These are phyloP conservation scores for Argyresthia albistria DNA, from an alignment of 2,888 invertebrate species.

Conservation along the genomic window DNA sequence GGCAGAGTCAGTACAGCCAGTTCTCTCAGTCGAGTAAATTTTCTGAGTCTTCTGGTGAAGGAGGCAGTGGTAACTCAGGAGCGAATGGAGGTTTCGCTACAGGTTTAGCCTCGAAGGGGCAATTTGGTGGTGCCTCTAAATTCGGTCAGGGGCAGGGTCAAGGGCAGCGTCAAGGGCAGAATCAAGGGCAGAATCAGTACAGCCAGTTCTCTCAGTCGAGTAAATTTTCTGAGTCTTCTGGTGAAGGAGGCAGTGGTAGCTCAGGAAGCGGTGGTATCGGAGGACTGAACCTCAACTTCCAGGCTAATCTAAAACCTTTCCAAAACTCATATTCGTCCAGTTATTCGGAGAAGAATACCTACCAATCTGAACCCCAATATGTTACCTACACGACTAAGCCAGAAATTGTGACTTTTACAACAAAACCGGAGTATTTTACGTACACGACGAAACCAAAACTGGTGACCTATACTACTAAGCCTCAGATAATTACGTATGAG, in stretches of 20 bases:
- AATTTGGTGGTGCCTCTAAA: constrained; percentile 15
- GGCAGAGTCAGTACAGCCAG: constrained; percentile 11
- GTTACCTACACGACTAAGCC: constrained; percentile 45
- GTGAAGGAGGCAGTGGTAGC: background rate
- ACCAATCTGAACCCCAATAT: constrained; percentile 45
- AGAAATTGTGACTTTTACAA: constrained; percentile 39
- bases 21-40: constrained; percentile 20
- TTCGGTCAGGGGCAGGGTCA: constrained; percentile 16
- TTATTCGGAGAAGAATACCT: constrained; percentile 47
- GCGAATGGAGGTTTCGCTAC: constrained; percentile 18
- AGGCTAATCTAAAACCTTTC: constrained; percentile 28
- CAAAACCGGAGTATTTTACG: constrained; percentile 34
- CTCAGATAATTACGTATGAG: constrained; percentile 45
- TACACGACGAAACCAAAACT: constrained; percentile 39
- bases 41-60: constrained; percentile 16
- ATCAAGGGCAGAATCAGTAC: background rate
- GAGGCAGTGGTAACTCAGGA: constrained; percentile 13
- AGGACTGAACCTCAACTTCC: background rate
- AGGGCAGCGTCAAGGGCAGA: constrained; percentile 10
- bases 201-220: constrained; percentile 10
- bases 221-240: constrained; percentile 23
- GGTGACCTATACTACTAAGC: constrained; percentile 29
- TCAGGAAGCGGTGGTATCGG: no score
- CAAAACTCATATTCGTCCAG: constrained; percentile 46
- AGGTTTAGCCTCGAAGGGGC: no score